A percentile compares a stretch with the other conserved stretches of the same genome.
Evolutionary conservation across 2,113 vertebrate species (phyloP).

Genomic region (Monarcha castaneiventris): DNA sequence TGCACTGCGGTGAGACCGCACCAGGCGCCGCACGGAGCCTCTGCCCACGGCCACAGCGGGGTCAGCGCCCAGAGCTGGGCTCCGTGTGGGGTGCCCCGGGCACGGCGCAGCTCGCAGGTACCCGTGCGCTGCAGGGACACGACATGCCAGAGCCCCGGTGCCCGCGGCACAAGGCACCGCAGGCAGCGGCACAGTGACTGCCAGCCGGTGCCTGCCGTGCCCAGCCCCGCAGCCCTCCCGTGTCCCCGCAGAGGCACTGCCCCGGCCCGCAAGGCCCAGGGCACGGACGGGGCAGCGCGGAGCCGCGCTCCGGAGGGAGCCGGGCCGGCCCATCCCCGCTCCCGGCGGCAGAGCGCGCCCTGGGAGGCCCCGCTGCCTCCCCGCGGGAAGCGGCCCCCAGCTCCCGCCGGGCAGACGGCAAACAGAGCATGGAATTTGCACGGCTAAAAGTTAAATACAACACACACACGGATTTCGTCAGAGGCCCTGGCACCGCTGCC

Average conservation of each 20-base stretch:
- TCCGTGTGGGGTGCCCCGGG: background rate
- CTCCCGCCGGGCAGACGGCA: constrained; percentile 20
- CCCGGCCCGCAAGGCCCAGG: rapidly evolving
- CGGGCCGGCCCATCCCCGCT: background rate
- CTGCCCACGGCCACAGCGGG: background rate
- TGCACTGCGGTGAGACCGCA: rapidly evolving
- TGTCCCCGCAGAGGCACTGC: background rate
- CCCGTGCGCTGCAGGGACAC: rapidly evolving
- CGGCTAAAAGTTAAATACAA: constrained; percentile 57
- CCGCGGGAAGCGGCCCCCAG: background rate
- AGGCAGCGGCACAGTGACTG: rapidly evolving
- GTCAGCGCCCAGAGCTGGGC: background rate
- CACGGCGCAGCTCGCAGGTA: background rate
- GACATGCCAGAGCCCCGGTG: background rate
- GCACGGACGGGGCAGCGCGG: rapidly evolving
- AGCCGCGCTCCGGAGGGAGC: rapidly evolving
- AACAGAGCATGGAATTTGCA: constrained; percentile 63
- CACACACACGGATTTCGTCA: constrained; percentile 40
- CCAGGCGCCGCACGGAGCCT: background rate
- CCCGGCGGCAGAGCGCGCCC: rapidly evolving
- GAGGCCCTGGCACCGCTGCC: constrained; percentile 41
- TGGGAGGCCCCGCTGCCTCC: constrained; percentile 13
- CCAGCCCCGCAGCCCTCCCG: background rate
- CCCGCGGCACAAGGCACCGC: rapidly evolving
- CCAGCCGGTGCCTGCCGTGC: rapidly evolving